Evolutionary conservation across 2,113 vertebrate genomes (phyloP), one percentile per base, ranked within the genome.

Genomic region (Epinephelus fuscoguttatus): DNA sequence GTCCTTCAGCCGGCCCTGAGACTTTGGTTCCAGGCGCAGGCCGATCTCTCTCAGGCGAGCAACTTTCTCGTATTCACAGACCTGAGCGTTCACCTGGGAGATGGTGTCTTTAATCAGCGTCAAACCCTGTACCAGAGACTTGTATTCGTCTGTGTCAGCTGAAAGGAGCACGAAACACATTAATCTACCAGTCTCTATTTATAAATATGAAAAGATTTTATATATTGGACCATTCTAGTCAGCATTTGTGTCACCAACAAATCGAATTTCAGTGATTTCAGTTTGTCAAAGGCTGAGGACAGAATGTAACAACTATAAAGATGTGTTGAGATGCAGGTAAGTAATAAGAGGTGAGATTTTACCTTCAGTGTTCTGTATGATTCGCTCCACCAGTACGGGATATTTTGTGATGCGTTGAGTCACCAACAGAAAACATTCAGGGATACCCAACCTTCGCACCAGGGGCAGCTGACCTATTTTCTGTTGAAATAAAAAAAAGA

Each of bases 391-490:
- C 89, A 99, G 85, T 33, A 98, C 94, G 0, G 98, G 98, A 75
- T 99, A 99, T 30, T 99, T 99, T 71, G 97, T 99, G 84, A 99
- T 97, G 72, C 98, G 97, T 75, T 99, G 98, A 0, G 98, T 98
- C 19, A 99, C 97, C 52, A 99, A 90, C 0, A 99, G 94, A 64
- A 98, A 96, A n/a, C 97, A 98, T 69, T 99, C 98, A 17, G 97
- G 97, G 17, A 99, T 88, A 0, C 97, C 97, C 3, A 98, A 91
- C 12, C 98, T 90, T 74, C 97, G 93, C 80, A 99, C 96, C 0
- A 99, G 92, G 72, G 97, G 88, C 15, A 94, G 93, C 89, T 96
- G 97, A 89, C 97, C 90, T 0, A 99, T 95, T 96, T 96, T 98
- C 98, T 99, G 83, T 15, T 72, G 49, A 53, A n/a, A 80, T 23